Evolutionary conservation across 2,797 vertebrate species (phyloP).

Genomic region (Enteromius trimaculatus): DNA sequence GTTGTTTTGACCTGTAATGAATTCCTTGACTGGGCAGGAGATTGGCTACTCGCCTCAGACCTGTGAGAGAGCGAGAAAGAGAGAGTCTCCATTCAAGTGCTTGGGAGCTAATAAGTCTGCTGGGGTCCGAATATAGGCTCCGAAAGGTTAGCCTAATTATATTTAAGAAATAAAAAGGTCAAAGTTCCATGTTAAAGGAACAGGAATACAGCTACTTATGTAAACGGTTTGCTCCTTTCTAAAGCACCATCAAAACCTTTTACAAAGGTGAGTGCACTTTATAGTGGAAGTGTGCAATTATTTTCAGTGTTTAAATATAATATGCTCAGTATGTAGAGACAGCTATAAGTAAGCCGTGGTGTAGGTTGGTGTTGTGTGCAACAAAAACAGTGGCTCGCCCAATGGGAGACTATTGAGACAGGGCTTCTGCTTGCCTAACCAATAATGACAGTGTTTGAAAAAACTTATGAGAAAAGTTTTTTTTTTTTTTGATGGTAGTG

Average conservation of each 20-base stretch:
- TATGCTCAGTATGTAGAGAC: background rate
- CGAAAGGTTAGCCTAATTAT: slow-evolving; percentile 85
- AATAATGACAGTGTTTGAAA: background rate
- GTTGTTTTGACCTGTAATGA: slow-evolving; percentile 73
- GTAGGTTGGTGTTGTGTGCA: background rate
- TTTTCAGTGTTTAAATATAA: background rate
- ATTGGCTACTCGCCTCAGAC: slow-evolving; percentile 63
- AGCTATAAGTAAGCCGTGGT: background rate
- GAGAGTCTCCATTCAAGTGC: slow-evolving; percentile 66
- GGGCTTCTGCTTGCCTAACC: background rate
- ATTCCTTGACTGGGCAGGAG: slow-evolving; percentile 65
- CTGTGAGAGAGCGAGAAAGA: slow-evolving; percentile 55
- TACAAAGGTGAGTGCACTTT: slow-evolving; percentile 70
- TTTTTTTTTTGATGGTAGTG: too few relatives aligned
- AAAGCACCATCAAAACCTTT: slow-evolving; percentile 75
- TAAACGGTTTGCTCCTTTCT: slow-evolving; percentile 73
- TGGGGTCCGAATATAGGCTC: slow-evolving; percentile 71
- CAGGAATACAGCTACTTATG: slow-evolving; percentile 67
- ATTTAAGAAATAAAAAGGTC: slow-evolving; percentile 82
- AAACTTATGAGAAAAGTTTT: background rate
- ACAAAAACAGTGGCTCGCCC: background rate
- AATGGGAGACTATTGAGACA: background rate
- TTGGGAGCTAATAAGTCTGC: slow-evolving; percentile 75
- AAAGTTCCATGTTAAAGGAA: slow-evolving; percentile 73
- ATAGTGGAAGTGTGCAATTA: slow-evolving; percentile 63